phyloP scores from a whole-genome alignment of 2,797 vertebrate genomes.

The Aotus griseimembra region DNA sequence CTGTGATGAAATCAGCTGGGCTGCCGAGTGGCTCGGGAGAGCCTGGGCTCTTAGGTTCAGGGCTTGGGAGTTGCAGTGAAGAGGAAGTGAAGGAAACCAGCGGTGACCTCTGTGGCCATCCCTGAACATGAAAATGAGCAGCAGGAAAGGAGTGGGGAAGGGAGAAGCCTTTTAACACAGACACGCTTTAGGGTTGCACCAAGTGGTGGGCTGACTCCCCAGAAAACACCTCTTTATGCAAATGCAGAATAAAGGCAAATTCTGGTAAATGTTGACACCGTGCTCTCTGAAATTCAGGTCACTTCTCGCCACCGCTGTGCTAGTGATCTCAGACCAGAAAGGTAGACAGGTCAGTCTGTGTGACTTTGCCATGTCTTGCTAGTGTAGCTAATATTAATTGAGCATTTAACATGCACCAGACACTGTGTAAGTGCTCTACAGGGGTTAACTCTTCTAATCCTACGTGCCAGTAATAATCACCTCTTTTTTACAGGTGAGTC shows the following conservation, averaged over 20 bases:
- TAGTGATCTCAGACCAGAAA: neutral
- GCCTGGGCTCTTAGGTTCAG: neutral
- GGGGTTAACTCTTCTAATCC: neutral
- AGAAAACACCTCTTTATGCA: neutral
- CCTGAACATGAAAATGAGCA: too few species aligned
- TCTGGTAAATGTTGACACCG: neutral
- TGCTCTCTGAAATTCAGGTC: neutral
- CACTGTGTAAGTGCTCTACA: neutral
- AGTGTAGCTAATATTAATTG: neutral
- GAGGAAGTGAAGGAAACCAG: neutral
- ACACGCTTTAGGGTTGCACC: neutral
- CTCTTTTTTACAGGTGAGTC: neutral
- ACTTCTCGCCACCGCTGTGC: neutral
- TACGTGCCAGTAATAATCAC: neutral
- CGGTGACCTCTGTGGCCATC: neutral
- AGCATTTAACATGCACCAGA: neutral
- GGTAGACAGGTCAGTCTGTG: fast-evolving
- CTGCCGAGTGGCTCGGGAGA: neutral
- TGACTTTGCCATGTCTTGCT: neutral
- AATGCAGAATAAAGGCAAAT: neutral
- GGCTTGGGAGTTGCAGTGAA: neutral
- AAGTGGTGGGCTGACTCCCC: too few species aligned
- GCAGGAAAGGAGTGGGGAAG: neutral
- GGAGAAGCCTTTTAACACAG: neutral
- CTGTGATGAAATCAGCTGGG: slow-evolving; percentile 18